A percentile compares a stretch with the other conserved stretches of the same genome.
Evolutionary conservation across 2,888 invertebrate genomes (phyloP).

Genomic region (Meandrusa payeni): DNA sequence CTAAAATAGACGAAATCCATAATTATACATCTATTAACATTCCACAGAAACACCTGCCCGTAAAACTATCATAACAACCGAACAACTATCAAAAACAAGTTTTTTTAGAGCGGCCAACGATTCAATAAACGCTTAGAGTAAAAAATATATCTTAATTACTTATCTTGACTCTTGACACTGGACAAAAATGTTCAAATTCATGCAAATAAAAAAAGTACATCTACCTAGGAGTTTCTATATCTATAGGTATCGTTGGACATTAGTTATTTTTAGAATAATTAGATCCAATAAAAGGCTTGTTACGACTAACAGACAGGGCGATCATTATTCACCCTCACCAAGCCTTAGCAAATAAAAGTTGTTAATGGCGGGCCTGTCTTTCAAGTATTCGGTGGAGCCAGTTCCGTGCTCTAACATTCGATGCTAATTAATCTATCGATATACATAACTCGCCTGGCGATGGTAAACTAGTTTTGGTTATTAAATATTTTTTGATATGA

Average conservation of each 20-base stretch:
- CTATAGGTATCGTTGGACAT: slow-evolving; percentile 8
- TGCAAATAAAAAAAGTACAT: slow-evolving; percentile 12
- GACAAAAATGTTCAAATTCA: slow-evolving; percentile 18
- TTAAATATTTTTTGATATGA: too few species aligned
- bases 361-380: slow-evolving; percentile 19
- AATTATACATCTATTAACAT: too few species aligned
- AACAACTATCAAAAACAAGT: slow-evolving; percentile 18
- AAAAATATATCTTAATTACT: slow-evolving; percentile 17
- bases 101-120: slow-evolving; percentile 12
- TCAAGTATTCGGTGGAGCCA: slow-evolving; percentile 21
- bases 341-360: slow-evolving; percentile 21
- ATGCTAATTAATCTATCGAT: slow-evolving; percentile 13
- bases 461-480: slow-evolving; percentile 11
- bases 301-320: slow-evolving; percentile 15
- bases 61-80: slow-evolving; percentile 1
- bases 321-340: slow-evolving; percentile 14
- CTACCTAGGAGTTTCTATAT: slow-evolving; percentile 1
- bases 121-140: slow-evolving; percentile 10
- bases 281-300: slow-evolving; percentile 18
- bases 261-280: slow-evolving; percentile 17
- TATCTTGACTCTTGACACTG: slow-evolving; percentile 21
- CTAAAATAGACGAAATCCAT: too few species aligned
- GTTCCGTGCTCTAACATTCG: slow-evolving; percentile 17
- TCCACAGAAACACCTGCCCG: slow-evolving; percentile 12
- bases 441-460: slow-evolving; percentile 12